Conservation (phyloP, 2,113 vertebrate genomes). For the Rhea pennata region DNA sequence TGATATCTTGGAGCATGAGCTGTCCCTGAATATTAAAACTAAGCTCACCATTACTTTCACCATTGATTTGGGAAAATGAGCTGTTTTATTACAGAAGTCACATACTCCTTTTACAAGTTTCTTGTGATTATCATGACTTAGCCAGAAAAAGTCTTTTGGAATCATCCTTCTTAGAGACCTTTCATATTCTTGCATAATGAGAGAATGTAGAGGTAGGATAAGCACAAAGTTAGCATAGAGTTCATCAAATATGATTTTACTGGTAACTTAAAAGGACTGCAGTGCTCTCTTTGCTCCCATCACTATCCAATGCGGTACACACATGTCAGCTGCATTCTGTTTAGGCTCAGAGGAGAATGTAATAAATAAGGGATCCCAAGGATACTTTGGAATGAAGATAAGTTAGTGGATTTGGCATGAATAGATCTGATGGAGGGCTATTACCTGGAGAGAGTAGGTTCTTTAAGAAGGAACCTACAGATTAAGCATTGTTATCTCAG, state of each 20-base stretch:
- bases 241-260: neutral
- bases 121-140: neutral
- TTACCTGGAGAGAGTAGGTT: neutral
- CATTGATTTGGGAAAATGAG: neutral
- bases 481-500: neutral
- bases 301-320: neutral
- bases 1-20: neutral
- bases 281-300: neutral
- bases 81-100: neutral
- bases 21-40: neutral
- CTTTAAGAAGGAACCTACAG: neutral
- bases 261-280: no score
- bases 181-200: neutral
- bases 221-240: neutral
- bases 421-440: neutral
- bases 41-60: neutral
- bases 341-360: neutral
- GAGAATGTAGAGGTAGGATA: neutral
- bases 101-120: neutral
- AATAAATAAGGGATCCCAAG: neutral
- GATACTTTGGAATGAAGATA: neutral
- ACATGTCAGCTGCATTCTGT: neutral
- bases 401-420: neutral
- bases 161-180: neutral
- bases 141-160: neutral